Evolutionary conservation across 1,140 invertebrate genomes (phyloP).

Genomic region (Penaeus japonicus): DNA sequence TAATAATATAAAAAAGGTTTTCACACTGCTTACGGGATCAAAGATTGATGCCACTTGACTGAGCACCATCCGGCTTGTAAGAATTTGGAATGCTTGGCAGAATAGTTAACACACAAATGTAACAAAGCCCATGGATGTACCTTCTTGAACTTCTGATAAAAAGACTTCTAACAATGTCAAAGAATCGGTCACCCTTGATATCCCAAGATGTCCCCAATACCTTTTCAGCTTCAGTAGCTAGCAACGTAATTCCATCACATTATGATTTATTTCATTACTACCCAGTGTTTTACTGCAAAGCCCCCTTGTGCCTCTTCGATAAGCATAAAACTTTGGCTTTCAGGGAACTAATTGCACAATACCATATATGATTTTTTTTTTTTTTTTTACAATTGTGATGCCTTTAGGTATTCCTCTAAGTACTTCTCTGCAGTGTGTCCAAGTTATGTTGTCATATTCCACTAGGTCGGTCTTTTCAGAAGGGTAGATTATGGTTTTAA

Average conservation of each 20-base stretch:
- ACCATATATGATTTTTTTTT: no score
- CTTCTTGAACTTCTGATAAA: background rate
- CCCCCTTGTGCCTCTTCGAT: no score
- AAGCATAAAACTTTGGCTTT: no score
- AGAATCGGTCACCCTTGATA: background rate
- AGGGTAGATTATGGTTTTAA: no score
- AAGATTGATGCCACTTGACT: conserved; percentile 6
- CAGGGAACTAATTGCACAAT: no score
- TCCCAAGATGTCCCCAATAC: conserved; percentile 7
- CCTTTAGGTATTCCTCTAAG: no score
- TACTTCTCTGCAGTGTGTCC: no score
- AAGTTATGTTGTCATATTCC: no score
- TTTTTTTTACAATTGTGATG: no score
- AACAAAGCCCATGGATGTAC: background rate
- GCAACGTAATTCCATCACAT: background rate
- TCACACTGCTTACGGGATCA: background rate
- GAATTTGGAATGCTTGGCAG: background rate
- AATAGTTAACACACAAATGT: background rate
- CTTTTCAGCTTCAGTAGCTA: background rate
- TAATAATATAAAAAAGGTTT: background rate
- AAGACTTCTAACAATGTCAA: background rate
- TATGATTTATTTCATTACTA: background rate
- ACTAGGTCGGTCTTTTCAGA: no score
- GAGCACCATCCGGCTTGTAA: background rate
- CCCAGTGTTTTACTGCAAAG: background rate